phyloP scores from a whole-genome alignment of 1,140 invertebrate species.

The Aphelenchoides fujianensis region DNA sequence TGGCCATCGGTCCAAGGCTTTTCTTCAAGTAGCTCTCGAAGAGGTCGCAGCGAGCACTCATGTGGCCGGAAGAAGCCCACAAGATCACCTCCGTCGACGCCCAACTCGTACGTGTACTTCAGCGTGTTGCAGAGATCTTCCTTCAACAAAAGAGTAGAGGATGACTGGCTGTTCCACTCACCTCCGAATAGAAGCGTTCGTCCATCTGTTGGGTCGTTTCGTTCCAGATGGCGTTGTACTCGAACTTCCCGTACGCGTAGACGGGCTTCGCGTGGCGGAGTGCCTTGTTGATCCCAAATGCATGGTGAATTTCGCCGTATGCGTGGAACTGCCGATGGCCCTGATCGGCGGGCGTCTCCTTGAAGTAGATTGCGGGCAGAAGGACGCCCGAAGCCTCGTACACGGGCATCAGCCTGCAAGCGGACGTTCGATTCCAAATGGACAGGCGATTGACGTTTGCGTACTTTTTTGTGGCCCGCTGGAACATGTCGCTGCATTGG shows the following conservation, averaged over 20 bases:
- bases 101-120: slow-evolving; percentile 37
- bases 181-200: slow-evolving; percentile 5
- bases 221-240: slow-evolving; percentile 29
- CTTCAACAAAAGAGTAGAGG: slow-evolving; percentile 15
- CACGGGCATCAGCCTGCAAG: slow-evolving; percentile 45
- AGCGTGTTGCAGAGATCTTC: slow-evolving; percentile 40
- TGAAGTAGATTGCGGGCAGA: slow-evolving; percentile 49
- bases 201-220: slow-evolving; percentile 32
- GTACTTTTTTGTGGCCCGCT: too few species aligned
- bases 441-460: too few species aligned
- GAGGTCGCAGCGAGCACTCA: slow-evolving; percentile 26
- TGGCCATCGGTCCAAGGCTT: slow-evolving; percentile 28
- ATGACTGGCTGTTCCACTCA: background rate
- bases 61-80: slow-evolving; percentile 37
- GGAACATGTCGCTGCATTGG: too few species aligned
- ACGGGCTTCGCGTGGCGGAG: slow-evolving; percentile 40
- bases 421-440: background rate
- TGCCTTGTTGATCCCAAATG: slow-evolving; percentile 29
- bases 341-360: background rate
- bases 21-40: slow-evolving; percentile 23
- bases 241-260: slow-evolving; percentile 42
- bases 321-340: slow-evolving; percentile 28
- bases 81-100: slow-evolving; percentile 39
- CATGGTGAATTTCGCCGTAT: slow-evolving; percentile 36
- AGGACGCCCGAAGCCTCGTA: slow-evolving; percentile 32